Evolutionary conservation across 2,888 invertebrate genomes (phyloP), one percentile per base, ranked within the genome.

Genomic region (Brachypalpus laphriformis): DNA sequence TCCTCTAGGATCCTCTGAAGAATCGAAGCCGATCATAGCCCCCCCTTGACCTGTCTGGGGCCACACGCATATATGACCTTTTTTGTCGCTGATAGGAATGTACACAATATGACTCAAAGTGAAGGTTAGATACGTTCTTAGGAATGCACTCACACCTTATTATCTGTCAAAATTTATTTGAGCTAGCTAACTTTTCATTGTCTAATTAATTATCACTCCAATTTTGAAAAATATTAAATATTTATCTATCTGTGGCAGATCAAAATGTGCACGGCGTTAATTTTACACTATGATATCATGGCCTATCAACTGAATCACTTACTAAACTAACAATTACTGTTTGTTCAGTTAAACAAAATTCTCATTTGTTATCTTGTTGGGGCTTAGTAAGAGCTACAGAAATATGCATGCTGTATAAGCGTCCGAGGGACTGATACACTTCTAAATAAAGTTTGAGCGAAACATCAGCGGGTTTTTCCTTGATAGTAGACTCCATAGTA

Each of bases 211-310:
- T 54, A 45, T 42, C 54, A 45, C 42, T 54, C 34, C 1, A 22
- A 66, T 47, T n/a, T 28, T 11, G 6, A 25, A 47, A 54, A 31
- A 47, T 22, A 34, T 47, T 25, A 59, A 37, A 61, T 25, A 56
- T 65, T 63, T 40, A 47, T 16, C 40, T 22, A 34, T 9, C n/a
- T 34, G 25, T 2, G 42, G 9, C 9, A 42, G 56, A 66, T 56
- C 31, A 8, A 45, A 65, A 49, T 66, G 22, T 22, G 68, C 54
- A 9, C 59, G 59, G 49, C 51, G 16, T 49, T 70, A 68, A 59
- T 70, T 70, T 70, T 70, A 61, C 61, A 54, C 68, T 3, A 42
- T 77, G 77, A 77, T 70, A 70, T 77, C 77, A 77, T 61, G 51
- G 8, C 40, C 42, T 31, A 42, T 59, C 25, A 61, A 51, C 77